phyloP scores from a whole-genome alignment of 2,888 invertebrate genomes.

The Drosophila subsilvestris region DNA sequence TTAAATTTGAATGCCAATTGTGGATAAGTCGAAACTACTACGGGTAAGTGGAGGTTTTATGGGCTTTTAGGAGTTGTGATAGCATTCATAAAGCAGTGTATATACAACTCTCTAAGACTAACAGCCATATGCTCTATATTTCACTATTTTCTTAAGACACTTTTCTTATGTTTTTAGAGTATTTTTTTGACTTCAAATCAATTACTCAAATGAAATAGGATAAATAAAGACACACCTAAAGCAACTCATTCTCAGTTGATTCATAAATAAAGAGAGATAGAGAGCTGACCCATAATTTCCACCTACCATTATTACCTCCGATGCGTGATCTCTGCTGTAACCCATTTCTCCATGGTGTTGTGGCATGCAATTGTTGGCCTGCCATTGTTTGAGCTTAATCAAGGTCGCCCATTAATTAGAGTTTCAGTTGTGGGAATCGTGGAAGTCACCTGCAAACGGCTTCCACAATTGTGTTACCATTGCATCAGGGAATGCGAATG shows the following conservation, averaged over 20 bases:
- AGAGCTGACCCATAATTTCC: conserved; percentile 7
- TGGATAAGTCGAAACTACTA: background rate
- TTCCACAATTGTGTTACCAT: conserved; percentile 34
- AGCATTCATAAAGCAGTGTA: no score
- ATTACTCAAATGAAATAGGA: background rate
- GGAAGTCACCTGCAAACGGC: conserved; percentile 3
- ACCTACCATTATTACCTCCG: background rate
- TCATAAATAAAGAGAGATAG: background rate
- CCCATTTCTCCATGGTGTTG: conserved; percentile 24
- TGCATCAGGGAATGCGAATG: conserved; percentile 29
- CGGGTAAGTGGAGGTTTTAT: no score
- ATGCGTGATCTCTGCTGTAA: background rate
- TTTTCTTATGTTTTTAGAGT: no score
- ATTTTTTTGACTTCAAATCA: background rate
- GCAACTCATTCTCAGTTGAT: background rate
- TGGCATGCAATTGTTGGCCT: conserved; percentile 9
- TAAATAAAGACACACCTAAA: background rate
- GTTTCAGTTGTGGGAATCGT: conserved; percentile 38
- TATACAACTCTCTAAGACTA: no score
- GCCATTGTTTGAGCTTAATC: conserved; percentile 36
- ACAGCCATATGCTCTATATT: no score
- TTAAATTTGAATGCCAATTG: background rate
- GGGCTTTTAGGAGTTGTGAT: background rate
- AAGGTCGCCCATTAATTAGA: conserved; percentile 39
- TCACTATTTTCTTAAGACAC: no score